phyloP scores from a whole-genome alignment of 2,888 invertebrate genomes.

The Lobophora halterata region DNA sequence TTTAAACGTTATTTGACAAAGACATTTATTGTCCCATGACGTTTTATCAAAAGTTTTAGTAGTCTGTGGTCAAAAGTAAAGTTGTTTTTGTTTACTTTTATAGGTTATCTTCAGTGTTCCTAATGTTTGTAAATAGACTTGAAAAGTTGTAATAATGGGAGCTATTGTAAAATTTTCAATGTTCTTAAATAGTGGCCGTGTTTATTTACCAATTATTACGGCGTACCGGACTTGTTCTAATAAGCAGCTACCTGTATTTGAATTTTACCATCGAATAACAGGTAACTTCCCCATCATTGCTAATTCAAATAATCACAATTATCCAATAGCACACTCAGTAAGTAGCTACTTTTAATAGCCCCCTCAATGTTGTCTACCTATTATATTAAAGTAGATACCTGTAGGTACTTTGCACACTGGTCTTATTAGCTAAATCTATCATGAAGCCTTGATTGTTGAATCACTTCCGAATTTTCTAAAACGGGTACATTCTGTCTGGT shows the following conservation, averaged over 20 bases:
- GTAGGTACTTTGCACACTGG: too few relatives aligned
- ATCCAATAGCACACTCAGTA: background rate
- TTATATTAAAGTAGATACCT: too few relatives aligned
- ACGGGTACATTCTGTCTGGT: too few relatives aligned
- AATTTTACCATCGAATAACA: constrained; percentile 57
- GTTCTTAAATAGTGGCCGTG: constrained; percentile 5
- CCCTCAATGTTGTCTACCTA: too few relatives aligned
- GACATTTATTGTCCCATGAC: too few relatives aligned
- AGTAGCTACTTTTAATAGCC: too few relatives aligned
- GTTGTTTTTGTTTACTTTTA: constrained; percentile 6
- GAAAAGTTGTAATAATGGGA: constrained; percentile 14
- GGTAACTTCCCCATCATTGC: constrained; percentile 38
- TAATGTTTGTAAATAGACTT: background rate
- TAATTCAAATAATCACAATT: background rate
- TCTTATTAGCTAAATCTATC: too few relatives aligned
- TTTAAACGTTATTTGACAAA: too few relatives aligned
- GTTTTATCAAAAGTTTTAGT: too few relatives aligned
- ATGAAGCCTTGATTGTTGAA: too few relatives aligned
- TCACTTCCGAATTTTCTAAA: too few relatives aligned
- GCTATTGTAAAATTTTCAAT: constrained; percentile 9
- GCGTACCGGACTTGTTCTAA: constrained; percentile 23
- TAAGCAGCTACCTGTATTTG: constrained; percentile 50
- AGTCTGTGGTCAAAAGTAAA: too few relatives aligned
- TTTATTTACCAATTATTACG: constrained; percentile 14
- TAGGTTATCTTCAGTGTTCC: constrained; percentile 5